Percentiles rank a stretch among this genome's conserved stretches.
These are phyloP conservation scores for Meloidogyne chitwoodi DNA, from an alignment of 1,140 invertebrate species.

Conservation along the genomic window DNA sequence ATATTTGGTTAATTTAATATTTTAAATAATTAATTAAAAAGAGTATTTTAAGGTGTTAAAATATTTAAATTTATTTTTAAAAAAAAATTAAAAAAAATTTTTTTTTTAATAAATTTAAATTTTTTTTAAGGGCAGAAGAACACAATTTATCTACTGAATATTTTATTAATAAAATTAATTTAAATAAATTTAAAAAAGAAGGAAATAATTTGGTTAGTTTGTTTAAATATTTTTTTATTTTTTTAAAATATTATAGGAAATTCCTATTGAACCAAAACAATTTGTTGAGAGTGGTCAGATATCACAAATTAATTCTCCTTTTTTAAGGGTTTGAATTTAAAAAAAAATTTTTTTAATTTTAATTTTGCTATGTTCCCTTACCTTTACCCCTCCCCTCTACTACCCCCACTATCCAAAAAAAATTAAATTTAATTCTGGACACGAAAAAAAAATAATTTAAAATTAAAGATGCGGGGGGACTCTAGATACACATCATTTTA, in stretches of 20 bases:
- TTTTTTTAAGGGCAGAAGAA: background rate
- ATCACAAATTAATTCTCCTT: background rate
- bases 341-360: too few species aligned
- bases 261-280: background rate
- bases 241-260: background rate
- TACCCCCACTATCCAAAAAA: too few species aligned
- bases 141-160: background rate
- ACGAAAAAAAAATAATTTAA: too few species aligned
- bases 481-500: too few species aligned
- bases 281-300: background rate
- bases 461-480: too few species aligned
- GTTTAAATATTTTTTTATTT: background rate
- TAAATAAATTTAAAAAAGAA: background rate
- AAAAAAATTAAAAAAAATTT: too few species aligned
- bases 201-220: background rate
- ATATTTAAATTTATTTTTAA: too few species aligned
- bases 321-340: background rate
- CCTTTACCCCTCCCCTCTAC: too few species aligned
- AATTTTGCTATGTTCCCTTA: too few species aligned
- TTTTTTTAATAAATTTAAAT: too few species aligned
- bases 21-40: constrained; percentile 70
- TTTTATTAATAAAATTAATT: background rate
- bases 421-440: too few species aligned
- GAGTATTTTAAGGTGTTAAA: background rate
- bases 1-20: constrained; percentile 69